These are phyloP conservation scores for Saxidomus purpurata DNA, from an alignment of 1,140 invertebrate genomes.

Conservation along the genomic window DNA sequence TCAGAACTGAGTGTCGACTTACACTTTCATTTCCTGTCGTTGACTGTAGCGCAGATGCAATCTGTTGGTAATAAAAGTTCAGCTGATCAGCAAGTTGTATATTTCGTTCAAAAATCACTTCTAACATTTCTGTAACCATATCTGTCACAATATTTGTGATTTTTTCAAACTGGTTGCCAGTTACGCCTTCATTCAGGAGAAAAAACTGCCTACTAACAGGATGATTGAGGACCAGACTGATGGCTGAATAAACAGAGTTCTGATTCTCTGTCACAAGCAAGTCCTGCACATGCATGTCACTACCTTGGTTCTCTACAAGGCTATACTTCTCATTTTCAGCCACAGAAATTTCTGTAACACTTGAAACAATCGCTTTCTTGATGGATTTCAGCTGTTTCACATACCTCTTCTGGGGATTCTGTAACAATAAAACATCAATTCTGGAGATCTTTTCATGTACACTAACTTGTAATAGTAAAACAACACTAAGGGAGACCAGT, in stretches of 20 bases:
- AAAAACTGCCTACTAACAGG: conserved; percentile 34
- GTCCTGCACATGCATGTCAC: not conserved
- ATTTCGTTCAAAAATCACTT: not conserved
- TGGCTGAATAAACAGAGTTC: not conserved
- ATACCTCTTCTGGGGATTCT: not conserved
- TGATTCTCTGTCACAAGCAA: too few species aligned
- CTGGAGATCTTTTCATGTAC: too few species aligned
- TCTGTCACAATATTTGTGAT: conserved; percentile 14
- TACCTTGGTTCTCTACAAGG: not conserved
- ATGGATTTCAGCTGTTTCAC: not conserved
- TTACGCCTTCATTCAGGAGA: not conserved
- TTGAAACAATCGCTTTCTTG: conserved; percentile 1
- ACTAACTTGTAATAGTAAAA: too few species aligned
- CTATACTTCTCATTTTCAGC: not conserved
- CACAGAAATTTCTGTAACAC: not conserved
- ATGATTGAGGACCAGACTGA: conserved; percentile 39
- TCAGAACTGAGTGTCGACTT: not conserved
- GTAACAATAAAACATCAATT: not conserved
- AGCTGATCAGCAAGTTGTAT: not conserved
- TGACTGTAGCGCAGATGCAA: not conserved
- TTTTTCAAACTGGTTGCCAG: conserved; percentile 27
- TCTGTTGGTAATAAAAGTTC: not conserved
- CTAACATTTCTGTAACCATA: conserved; percentile 18
- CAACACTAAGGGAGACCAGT: too few species aligned
- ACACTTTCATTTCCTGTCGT: not conserved